These are phyloP conservation scores for Clusia tigrina DNA, from an alignment of 2,888 invertebrate species.

Conservation along the genomic window DNA sequence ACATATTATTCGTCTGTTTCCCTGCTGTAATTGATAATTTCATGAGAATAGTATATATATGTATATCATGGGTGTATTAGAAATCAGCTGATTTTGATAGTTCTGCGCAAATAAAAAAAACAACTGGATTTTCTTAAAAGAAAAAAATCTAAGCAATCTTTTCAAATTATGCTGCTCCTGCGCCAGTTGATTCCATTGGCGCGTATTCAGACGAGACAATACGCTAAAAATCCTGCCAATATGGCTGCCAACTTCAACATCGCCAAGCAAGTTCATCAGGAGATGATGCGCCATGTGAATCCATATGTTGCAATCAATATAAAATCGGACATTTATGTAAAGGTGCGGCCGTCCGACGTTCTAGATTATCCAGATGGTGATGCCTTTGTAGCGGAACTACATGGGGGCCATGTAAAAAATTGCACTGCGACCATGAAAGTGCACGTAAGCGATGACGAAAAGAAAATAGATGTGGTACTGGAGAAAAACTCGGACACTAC, in stretches of 20 bases:
- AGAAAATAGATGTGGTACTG: slow-evolving; percentile 42
- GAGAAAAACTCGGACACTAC: slow-evolving; percentile 33
- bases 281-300: slow-evolving; percentile 49
- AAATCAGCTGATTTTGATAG: no score
- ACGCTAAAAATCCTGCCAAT: background rate
- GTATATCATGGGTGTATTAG: no score
- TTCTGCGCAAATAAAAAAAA: no score
- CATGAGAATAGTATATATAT: no score
- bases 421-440: slow-evolving; percentile 43
- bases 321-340: slow-evolving; percentile 46
- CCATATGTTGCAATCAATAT: slow-evolving; percentile 49
- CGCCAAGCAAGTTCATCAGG: slow-evolving; percentile 46
- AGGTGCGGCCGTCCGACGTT: slow-evolving; percentile 48
- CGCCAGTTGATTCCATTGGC: background rate
- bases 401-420: slow-evolving; percentile 46
- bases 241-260: background rate
- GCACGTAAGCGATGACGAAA: slow-evolving; percentile 42
- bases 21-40: no score
- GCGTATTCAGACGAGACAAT: background rate
- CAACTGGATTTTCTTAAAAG: no score
- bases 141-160: no score
- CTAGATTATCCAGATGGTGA: slow-evolving; percentile 49
- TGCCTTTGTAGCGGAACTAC: slow-evolving; percentile 49
- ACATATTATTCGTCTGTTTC: no score
- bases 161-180: background rate